Evolutionary conservation across 2,113 vertebrate genomes (phyloP).

Genomic region (Machaerirhynchus nigripectus): DNA sequence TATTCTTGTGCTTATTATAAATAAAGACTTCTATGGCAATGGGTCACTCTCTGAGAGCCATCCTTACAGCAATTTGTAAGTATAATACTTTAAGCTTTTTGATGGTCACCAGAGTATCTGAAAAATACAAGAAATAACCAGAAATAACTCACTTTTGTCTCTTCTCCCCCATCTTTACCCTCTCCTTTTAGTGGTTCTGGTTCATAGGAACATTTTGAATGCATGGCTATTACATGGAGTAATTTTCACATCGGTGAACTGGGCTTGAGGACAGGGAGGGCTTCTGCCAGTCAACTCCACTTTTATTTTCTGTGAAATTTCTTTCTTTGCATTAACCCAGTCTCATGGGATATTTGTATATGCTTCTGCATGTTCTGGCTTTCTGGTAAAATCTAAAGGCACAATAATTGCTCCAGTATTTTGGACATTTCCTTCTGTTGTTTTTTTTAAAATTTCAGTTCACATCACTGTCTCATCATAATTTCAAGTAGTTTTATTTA

Average conservation of each 20-base stretch:
- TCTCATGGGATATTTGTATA: background rate
- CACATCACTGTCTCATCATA: background rate
- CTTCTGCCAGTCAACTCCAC: background rate
- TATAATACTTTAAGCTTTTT: background rate
- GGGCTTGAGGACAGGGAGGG: background rate
- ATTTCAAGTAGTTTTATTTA: background rate
- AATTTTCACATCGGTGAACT: background rate
- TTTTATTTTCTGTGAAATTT: background rate
- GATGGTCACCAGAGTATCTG: background rate
- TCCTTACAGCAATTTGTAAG: constrained; percentile 77
- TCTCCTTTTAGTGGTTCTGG: background rate
- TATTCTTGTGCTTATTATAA: constrained; percentile 72
- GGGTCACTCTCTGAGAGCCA: background rate
- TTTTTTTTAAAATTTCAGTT: background rate
- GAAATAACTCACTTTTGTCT: background rate
- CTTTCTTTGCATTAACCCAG: background rate
- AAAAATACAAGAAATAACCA: background rate
- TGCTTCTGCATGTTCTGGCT: background rate
- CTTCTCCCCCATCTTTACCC: background rate
- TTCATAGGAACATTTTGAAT: background rate
- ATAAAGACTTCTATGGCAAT: constrained; percentile 79
- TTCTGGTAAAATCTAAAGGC: background rate
- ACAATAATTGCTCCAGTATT: background rate
- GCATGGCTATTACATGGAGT: background rate
- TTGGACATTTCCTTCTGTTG: background rate